Evolutionary conservation across 2,113 vertebrate species (phyloP).

Genomic region (Sander vitreus): DNA sequence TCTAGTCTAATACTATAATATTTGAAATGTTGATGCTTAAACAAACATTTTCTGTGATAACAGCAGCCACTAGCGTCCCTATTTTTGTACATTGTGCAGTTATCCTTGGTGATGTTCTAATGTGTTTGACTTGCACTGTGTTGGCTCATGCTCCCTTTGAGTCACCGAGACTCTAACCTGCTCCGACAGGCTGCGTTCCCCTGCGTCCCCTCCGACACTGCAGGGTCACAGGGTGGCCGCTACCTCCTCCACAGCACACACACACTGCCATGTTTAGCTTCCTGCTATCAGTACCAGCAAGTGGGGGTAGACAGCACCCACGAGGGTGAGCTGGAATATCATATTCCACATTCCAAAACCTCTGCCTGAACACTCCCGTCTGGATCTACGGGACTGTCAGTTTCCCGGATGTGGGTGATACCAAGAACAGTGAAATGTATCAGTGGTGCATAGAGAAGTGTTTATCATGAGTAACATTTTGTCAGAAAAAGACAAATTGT

Average conservation of each 20-base stretch:
- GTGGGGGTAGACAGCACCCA: constrained; percentile 49
- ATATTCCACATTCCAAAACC: constrained; percentile 70
- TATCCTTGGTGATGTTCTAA: constrained; percentile 14
- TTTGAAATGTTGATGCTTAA: neutral
- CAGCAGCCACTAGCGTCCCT: neutral
- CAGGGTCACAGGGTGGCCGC: constrained; percentile 74
- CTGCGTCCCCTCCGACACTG: constrained; percentile 67
- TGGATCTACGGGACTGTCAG: constrained; percentile 15
- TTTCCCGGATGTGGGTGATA: neutral
- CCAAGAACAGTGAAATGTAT: neutral
- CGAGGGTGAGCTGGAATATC: constrained; percentile 42
- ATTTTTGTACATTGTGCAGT: neutral
- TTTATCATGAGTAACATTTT: constrained; percentile 8
- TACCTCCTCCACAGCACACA: constrained; percentile 43
- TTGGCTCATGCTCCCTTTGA: constrained; percentile 46
- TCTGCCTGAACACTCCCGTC: constrained; percentile 18
- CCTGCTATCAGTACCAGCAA: constrained; percentile 77
- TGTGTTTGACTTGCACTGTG: constrained; percentile 27
- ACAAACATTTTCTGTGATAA: neutral
- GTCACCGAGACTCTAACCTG: constrained; percentile 57
- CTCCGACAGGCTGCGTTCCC: constrained; percentile 59
- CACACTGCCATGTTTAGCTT: constrained; percentile 81
- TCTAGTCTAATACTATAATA: neutral
- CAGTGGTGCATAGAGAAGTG: neutral
- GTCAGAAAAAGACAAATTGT: neutral